phyloP scores from a whole-genome alignment of 2,888 invertebrate species.

The Xestobium rufovillosum region DNA sequence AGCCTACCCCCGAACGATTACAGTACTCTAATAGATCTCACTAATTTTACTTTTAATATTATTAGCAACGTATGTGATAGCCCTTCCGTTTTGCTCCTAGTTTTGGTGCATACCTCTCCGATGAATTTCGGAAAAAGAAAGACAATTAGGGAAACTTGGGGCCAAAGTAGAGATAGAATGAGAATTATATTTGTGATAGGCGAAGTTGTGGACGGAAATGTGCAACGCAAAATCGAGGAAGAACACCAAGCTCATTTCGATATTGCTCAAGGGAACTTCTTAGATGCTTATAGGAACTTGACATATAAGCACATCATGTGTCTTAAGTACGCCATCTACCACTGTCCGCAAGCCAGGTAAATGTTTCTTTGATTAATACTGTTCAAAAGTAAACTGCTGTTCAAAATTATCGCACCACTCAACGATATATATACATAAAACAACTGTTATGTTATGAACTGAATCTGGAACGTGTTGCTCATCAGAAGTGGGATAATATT shows the following conservation, averaged over 20 bases:
- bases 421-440: no score
- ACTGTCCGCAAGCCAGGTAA: slow-evolving; percentile 62
- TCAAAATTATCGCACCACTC: no score
- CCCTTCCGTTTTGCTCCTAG: slow-evolving; percentile 45
- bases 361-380: no score
- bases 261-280: slow-evolving; percentile 68
- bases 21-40: slow-evolving; percentile 49
- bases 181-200: slow-evolving; percentile 65
- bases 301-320: slow-evolving; percentile 81
- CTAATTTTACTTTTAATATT: slow-evolving; percentile 55
- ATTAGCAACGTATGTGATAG: slow-evolving; percentile 43
- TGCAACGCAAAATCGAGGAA: slow-evolving; percentile 38
- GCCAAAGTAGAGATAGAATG: slow-evolving; percentile 44
- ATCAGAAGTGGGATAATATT: no score
- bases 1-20: slow-evolving; percentile 35
- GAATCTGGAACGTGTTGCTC: no score
- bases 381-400: no score
- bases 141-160: slow-evolving; percentile 70
- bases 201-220: slow-evolving; percentile 20
- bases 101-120: slow-evolving; percentile 65
- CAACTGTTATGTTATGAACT: no score
- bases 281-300: slow-evolving; percentile 72
- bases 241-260: slow-evolving; percentile 57
- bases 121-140: slow-evolving; percentile 55
- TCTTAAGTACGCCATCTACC: slow-evolving; percentile 66